phyloP scores from a whole-genome alignment of 1,140 invertebrate species.

The Popillia japonica region DNA sequence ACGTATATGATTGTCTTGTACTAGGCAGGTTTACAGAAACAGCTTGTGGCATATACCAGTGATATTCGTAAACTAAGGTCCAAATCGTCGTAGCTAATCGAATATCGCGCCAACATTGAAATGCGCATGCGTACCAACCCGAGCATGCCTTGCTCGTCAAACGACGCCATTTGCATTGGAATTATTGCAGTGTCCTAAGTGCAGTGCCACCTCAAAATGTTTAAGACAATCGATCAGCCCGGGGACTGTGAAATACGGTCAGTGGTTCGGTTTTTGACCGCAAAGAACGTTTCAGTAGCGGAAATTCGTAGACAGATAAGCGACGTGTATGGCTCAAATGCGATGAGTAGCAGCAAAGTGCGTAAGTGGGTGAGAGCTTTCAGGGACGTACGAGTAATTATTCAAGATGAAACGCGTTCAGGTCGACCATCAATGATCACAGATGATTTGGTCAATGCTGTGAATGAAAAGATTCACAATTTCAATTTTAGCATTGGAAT shows the following conservation, averaged over 20 bases:
- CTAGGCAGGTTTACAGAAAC: too few relatives aligned
- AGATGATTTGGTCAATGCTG: constrained; percentile 5
- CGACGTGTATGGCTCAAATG: neutral
- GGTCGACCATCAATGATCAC: constrained; percentile 24
- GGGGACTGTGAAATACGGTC: too few relatives aligned
- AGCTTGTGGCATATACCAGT: too few relatives aligned
- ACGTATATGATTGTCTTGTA: too few relatives aligned
- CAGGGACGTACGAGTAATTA: neutral
- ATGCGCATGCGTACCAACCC: too few relatives aligned
- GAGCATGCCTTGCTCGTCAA: constrained; percentile 7
- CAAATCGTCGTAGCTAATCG: neutral
- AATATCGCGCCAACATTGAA: neutral
- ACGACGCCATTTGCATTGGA: neutral
- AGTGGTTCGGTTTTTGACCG: too few relatives aligned
- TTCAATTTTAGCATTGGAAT: neutral
- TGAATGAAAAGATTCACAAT: too few relatives aligned
- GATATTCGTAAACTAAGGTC: too few relatives aligned
- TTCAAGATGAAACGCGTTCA: constrained; percentile 9
- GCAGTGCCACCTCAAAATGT: constrained; percentile 14
- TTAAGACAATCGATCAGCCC: neutral
- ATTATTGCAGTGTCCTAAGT: constrained; percentile 1
- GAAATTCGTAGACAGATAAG: constrained; percentile 27
- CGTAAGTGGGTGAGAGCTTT: constrained; percentile 25
- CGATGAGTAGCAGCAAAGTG: constrained; percentile 10
- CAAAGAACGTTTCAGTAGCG: neutral